Conservation (phyloP, 2,797 vertebrate genomes). For the Phoeniculus purpureus region DNA sequence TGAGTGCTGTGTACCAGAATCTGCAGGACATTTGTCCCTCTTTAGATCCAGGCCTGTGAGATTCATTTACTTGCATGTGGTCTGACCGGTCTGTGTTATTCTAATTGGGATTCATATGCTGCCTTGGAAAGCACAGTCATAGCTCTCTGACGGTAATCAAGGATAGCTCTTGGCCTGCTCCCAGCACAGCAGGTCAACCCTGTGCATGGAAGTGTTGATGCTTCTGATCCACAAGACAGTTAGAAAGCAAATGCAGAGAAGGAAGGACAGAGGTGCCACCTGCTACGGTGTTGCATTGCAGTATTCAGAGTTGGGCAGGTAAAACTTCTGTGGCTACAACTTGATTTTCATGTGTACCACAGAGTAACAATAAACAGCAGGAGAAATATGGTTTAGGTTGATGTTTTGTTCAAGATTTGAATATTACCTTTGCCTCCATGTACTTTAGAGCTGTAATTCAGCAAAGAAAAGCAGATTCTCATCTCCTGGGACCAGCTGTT, state of each 20-base stretch:
- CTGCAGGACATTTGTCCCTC: neutral
- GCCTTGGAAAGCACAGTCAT: neutral
- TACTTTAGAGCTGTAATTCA: neutral
- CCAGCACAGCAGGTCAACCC: neutral
- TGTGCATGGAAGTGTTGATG: rapidly evolving
- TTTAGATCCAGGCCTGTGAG: neutral
- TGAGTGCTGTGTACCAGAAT: neutral
- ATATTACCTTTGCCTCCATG: neutral
- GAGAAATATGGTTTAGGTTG: neutral
- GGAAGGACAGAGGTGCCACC: neutral
- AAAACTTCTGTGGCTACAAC: neutral
- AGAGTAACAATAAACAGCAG: neutral
- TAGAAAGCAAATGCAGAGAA: neutral
- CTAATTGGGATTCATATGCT: neutral
- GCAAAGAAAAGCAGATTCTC: neutral
- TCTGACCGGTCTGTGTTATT: neutral
- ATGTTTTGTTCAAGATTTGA: neutral
- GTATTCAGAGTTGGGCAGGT: neutral
- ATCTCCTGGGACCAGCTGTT: neutral
- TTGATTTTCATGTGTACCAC: neutral
- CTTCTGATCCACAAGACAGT: neutral
- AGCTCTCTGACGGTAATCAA: neutral
- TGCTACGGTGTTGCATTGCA: neutral
- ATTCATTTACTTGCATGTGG: neutral
- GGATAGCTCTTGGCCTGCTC: neutral